Evolutionary conservation across 2,888 invertebrate species (phyloP).

Genomic region (Mythimna ferrago): DNA sequence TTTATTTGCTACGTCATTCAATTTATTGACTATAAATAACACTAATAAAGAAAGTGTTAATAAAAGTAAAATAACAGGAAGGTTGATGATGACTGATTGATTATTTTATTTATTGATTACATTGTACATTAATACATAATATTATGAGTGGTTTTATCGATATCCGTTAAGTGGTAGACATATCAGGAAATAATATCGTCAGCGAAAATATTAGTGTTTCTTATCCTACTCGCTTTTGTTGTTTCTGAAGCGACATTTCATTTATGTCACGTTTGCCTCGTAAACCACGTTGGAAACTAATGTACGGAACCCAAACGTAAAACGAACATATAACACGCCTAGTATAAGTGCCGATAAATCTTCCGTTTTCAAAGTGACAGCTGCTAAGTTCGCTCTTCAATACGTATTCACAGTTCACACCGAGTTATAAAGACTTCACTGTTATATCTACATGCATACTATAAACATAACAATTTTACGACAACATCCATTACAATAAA

Average conservation of each 20-base stretch:
- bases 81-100: slow-evolving; percentile 35
- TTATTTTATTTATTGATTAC: slow-evolving; percentile 27
- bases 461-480: slow-evolving; percentile 48
- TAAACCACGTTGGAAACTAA: slow-evolving; percentile 68
- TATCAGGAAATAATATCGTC: slow-evolving; percentile 13
- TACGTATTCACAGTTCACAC: slow-evolving; percentile 50
- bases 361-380: slow-evolving; percentile 65
- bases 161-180: slow-evolving; percentile 20
- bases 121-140: slow-evolving; percentile 16
- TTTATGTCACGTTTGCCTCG: slow-evolving; percentile 69
- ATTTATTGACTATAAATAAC: slow-evolving; percentile 43
- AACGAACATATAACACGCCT: slow-evolving; percentile 62
- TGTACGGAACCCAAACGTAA: slow-evolving; percentile 66
- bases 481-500: slow-evolving; percentile 60
- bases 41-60: slow-evolving; percentile 24
- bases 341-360: slow-evolving; percentile 63
- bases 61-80: slow-evolving; percentile 26
- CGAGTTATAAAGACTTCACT: slow-evolving; percentile 49
- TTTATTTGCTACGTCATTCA: slow-evolving; percentile 41
- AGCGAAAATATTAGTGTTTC: slow-evolving; percentile 40
- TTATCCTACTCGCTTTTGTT: slow-evolving; percentile 51
- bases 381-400: slow-evolving; percentile 58
- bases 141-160: slow-evolving; percentile 15
- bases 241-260: slow-evolving; percentile 50
- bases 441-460: slow-evolving; percentile 32